These are phyloP conservation scores for Chelon auratus DNA, from an alignment of 2,797 vertebrate species.

Conservation along the genomic window DNA sequence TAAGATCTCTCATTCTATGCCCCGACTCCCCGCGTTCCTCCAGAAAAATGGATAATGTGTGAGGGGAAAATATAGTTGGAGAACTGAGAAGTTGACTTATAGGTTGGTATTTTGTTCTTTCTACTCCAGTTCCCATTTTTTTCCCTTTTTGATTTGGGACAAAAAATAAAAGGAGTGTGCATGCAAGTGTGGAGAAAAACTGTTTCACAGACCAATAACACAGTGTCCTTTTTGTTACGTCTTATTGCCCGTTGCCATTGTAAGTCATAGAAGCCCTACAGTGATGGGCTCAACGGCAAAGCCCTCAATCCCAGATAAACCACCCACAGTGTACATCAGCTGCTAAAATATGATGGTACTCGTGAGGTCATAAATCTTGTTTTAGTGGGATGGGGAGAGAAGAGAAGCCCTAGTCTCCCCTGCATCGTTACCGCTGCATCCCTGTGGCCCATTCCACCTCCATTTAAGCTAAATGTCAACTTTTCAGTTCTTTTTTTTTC, in stretches of 20 bases:
- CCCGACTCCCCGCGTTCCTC: constrained; percentile 39
- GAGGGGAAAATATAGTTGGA: constrained; percentile 30
- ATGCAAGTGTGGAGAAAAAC: constrained; percentile 14
- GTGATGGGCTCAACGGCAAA: constrained; percentile 82
- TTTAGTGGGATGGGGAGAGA: constrained; percentile 74
- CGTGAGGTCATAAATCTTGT: constrained; percentile 86
- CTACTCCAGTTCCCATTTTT: not conserved
- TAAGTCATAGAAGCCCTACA: constrained; percentile 77
- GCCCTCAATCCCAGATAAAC: constrained; percentile 86
- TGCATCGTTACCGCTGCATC: constrained; percentile 83
- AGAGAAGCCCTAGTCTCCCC: constrained; percentile 75
- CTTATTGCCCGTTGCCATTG: constrained; percentile 66
- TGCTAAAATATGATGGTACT: constrained; percentile 86
- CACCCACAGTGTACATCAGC: constrained; percentile 83
- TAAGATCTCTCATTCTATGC: constrained; percentile 49
- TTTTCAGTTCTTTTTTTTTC: constrained; percentile 72
- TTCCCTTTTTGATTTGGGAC: constrained; percentile 7
- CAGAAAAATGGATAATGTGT: constrained; percentile 38
- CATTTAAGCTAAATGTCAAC: constrained; percentile 89
- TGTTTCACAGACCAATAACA: constrained; percentile 28
- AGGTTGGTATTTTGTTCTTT: constrained; percentile 31
- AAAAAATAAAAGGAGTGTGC: not conserved
- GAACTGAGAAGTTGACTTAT: constrained; percentile 37
- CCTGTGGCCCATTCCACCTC: constrained; percentile 84
- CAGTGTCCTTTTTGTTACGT: constrained; percentile 61